These are phyloP conservation scores for Myotis myotis DNA, from an alignment of 2,797 vertebrate genomes.

Conservation along the genomic window DNA sequence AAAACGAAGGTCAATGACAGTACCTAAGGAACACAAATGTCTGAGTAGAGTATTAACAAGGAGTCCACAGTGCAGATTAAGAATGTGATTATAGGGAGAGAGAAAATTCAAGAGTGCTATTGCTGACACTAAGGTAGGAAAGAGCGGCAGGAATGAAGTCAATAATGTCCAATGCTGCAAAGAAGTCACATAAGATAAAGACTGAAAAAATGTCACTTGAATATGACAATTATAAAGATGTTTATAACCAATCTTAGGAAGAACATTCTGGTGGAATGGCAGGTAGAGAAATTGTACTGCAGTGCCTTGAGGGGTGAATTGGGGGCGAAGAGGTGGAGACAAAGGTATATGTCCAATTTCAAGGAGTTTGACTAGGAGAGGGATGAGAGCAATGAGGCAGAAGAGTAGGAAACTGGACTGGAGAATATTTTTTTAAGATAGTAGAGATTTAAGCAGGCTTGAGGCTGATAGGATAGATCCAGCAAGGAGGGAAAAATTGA, in stretches of 20 bases:
- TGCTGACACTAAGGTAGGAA: background rate
- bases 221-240: background rate
- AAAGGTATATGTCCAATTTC: background rate
- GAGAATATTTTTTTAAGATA: background rate
- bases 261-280: background rate
- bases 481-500: background rate
- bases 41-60: background rate
- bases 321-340: background rate
- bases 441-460: background rate
- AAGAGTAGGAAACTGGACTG: background rate
- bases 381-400: background rate
- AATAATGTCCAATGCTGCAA: background rate
- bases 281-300: background rate
- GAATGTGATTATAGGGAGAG: background rate
- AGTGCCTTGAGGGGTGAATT: background rate
- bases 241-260: background rate
- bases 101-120: background rate
- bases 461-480: background rate
- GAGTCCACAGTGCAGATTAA: background rate
- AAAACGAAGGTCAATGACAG: background rate
- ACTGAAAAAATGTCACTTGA: background rate
- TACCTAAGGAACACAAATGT: background rate
- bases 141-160: background rate
- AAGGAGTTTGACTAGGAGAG: background rate
- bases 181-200: background rate